Conservation (phyloP, 2,113 vertebrate genomes). For the Clarias batrachus region DNA sequence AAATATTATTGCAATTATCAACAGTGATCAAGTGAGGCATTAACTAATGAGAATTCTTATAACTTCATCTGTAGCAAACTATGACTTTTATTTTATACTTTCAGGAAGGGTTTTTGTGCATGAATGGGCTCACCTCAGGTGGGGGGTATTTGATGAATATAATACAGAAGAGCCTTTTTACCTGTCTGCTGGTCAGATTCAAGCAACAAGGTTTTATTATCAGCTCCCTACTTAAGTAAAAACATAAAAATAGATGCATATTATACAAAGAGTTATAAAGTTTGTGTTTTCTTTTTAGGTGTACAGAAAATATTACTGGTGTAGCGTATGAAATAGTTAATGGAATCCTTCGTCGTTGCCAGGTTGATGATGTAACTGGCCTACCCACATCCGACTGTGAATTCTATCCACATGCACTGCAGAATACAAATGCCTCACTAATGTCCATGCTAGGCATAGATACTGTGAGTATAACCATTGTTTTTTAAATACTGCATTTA, state of each 20-base stretch:
- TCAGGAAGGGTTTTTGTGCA: constrained; percentile 68
- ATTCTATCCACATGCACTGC: constrained; percentile 41
- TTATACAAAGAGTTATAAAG: background rate
- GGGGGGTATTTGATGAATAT: constrained; percentile 74
- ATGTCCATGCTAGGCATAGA: constrained; percentile 45
- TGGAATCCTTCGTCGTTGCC: background rate
- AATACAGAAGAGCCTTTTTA: constrained; percentile 65
- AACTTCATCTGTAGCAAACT: background rate
- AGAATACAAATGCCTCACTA: constrained; percentile 37
- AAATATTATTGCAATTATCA: background rate
- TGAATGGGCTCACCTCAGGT: constrained; percentile 71
- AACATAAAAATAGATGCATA: too few species aligned
- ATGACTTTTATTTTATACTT: constrained; percentile 17
- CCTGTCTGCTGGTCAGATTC: constrained; percentile 47
- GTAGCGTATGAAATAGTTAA: background rate
- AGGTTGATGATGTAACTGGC: background rate
- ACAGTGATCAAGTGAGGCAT: background rate
- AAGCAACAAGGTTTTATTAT: constrained; percentile 64
- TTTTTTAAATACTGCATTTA: background rate
- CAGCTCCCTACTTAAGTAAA: background rate
- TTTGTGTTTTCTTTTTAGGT: constrained; percentile 3
- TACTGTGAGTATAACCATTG: constrained; percentile 33
- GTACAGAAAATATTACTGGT: constrained; percentile 5
- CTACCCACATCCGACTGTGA: background rate
- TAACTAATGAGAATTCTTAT: background rate